phyloP scores from a whole-genome alignment of 2,888 invertebrate genomes.

The Esperia sulphurella region DNA sequence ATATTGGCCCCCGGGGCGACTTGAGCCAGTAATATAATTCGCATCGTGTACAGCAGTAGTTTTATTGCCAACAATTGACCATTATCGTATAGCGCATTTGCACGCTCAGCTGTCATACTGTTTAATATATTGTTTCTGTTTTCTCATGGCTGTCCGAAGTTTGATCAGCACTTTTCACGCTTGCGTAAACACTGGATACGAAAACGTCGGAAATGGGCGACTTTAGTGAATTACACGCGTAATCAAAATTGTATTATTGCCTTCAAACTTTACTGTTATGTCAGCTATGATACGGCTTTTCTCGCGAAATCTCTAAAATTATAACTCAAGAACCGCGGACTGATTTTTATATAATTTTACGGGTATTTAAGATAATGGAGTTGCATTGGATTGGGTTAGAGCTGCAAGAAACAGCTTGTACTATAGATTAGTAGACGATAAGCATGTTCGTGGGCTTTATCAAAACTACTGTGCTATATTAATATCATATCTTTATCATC shows the following conservation, averaged over 20 bases:
- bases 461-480: background rate
- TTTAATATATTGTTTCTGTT: slow-evolving; percentile 41
- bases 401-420: no score
- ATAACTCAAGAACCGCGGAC: no score
- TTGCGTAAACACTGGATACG: slow-evolving; percentile 7
- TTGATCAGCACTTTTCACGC: slow-evolving; percentile 10
- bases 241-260: slow-evolving; percentile 17
- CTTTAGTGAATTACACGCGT: slow-evolving; percentile 16
- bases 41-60: slow-evolving; percentile 54
- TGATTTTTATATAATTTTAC: no score
- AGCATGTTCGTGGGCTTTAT: background rate
- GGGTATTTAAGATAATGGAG: no score
- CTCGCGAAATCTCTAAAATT: no score
- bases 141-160: slow-evolving; percentile 18
- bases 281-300: background rate
- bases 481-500: background rate
- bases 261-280: background rate
- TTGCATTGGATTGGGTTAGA: no score
- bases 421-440: no score
- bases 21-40: slow-evolving; percentile 49
- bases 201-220: slow-evolving; percentile 13
- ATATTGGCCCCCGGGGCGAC: slow-evolving; percentile 36
- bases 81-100: slow-evolving; percentile 53
- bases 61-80: slow-evolving; percentile 59
- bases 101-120: slow-evolving; percentile 47